phyloP scores from a whole-genome alignment of 2,888 invertebrate species.

The Elgonia sp. region DNA sequence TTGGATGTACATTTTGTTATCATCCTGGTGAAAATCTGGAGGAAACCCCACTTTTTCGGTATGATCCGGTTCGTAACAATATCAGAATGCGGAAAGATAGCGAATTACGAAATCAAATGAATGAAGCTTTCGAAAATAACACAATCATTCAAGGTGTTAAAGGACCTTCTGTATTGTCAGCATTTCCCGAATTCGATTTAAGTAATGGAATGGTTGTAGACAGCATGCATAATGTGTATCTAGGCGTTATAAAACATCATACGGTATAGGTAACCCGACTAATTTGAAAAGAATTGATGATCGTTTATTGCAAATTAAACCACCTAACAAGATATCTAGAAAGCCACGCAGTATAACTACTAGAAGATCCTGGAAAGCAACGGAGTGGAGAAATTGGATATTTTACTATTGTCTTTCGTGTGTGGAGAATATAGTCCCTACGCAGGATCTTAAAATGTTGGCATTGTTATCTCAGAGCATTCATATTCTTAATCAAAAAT shows the following conservation, averaged over 20 bases:
- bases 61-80: not conserved
- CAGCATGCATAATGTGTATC: not conserved
- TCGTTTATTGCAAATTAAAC: conserved; percentile 16
- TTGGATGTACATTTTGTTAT: conserved; percentile 15
- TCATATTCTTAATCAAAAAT: too few species aligned
- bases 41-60: not conserved
- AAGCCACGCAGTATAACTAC: conserved; percentile 11
- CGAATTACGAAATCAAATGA: conserved; percentile 1
- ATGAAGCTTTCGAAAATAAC: not conserved
- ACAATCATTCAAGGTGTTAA: not conserved
- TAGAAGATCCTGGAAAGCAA: conserved; percentile 16
- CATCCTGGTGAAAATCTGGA: not conserved
- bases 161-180: conserved; percentile 8
- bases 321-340: conserved; percentile 19
- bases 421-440: too few species aligned
- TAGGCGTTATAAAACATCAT: too few species aligned
- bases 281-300: conserved; percentile 6
- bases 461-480: too few species aligned
- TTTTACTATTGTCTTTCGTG: not conserved
- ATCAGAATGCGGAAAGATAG: not conserved
- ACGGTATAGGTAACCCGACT: not conserved
- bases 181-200: not conserved
- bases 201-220: conserved; percentile 9
- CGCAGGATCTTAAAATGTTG: too few species aligned
- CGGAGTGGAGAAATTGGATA: conserved; percentile 55